Evolutionary conservation across 2,113 vertebrate species (phyloP).

Genomic region (Datnioides undecimradiatus): DNA sequence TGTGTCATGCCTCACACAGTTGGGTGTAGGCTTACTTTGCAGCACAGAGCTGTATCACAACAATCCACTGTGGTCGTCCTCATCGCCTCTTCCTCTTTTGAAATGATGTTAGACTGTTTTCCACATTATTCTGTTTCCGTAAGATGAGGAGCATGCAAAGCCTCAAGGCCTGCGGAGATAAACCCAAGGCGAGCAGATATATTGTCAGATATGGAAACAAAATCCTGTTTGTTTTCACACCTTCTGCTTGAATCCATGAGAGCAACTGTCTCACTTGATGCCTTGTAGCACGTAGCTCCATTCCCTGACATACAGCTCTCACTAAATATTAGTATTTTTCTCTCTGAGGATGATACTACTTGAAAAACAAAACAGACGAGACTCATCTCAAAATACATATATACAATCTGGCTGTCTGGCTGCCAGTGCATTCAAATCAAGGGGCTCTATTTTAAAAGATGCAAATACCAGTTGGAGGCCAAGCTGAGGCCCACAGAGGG

Average conservation of each 20-base stretch:
- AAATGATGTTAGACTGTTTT: not conserved
- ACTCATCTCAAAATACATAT: not conserved
- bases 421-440: conserved; percentile 50
- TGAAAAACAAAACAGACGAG: not conserved
- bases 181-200: not conserved
- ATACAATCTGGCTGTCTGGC: not conserved
- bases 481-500: conserved; percentile 59
- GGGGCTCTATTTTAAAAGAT: conserved; percentile 69
- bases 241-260: not conserved
- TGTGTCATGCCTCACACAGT: conserved; percentile 52
- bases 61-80: not conserved
- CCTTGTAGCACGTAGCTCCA: not conserved
- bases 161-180: not conserved
- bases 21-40: conserved; percentile 24
- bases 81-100: not conserved
- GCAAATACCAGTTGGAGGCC: conserved; percentile 66
- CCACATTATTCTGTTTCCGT: not conserved
- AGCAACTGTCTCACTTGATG: not conserved
- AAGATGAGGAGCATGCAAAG: not conserved
- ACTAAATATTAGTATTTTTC: not conserved
- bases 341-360: not conserved
- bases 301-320: not conserved
- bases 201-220: conserved; percentile 6
- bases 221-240: not conserved
- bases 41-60: conserved; percentile 16